A percentile compares a stretch with the other conserved stretches of the same genome.
phyloP scores from a whole-genome alignment of 2,888 invertebrate species.

The Barypeithes pellucidus region DNA sequence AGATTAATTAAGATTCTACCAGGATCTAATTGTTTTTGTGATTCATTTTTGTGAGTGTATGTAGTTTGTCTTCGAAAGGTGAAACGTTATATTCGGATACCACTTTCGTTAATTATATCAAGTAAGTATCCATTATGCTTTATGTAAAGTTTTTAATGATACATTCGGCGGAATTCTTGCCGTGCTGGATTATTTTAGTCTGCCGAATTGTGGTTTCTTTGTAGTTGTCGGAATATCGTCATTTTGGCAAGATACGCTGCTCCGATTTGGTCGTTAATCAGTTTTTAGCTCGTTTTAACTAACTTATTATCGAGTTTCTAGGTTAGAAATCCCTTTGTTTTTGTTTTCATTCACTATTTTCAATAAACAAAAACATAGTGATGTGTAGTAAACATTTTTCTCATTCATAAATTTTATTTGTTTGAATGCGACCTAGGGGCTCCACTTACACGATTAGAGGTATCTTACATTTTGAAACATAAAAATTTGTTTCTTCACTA shows the following conservation, averaged over 20 bases:
- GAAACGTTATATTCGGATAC: constrained; percentile 46
- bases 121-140: constrained; percentile 35
- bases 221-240: constrained; percentile 27
- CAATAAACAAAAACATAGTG: constrained; percentile 20
- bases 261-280: constrained; percentile 20
- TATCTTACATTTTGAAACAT: background rate
- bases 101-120: constrained; percentile 24
- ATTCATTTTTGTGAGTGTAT: constrained; percentile 66
- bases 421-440: background rate
- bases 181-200: constrained; percentile 6
- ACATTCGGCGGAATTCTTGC: constrained; percentile 2
- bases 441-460: background rate
- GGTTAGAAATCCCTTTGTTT: constrained; percentile 36
- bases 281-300: constrained; percentile 11
- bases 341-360: constrained; percentile 43
- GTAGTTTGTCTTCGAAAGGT: constrained; percentile 39
- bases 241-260: constrained; percentile 30
- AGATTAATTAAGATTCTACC: constrained; percentile 52
- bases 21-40: constrained; percentile 65
- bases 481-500: background rate
- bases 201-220: constrained; percentile 36
- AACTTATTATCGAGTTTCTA: constrained; percentile 17
- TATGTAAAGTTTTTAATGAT: constrained; percentile 21
- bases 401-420: constrained; percentile 6
- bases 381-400: background rate